Base-by-base conservation (phyloP, 2,113 vertebrate species). In the Carollia perspicillata region DNA sequence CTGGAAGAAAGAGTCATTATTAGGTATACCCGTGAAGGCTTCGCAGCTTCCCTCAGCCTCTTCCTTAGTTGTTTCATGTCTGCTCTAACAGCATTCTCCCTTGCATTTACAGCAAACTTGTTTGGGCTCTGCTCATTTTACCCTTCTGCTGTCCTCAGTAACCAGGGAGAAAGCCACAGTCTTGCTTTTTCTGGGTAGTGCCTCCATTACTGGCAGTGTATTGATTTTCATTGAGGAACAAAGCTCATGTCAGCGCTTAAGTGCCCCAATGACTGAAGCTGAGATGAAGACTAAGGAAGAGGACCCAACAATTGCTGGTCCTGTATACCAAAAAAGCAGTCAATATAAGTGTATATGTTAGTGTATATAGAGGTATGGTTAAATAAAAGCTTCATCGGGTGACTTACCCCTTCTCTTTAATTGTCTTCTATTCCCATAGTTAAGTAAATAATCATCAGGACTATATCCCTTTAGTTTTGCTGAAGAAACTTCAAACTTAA, bases 401-500 rank as follows among this genome's bases (percentile, higher is more conserved):
- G 12, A 69, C 28, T 42, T 83, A 18, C 33, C 72, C 28, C 51
- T 95, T 66, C 53, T 79, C 37, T 79, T 85, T 63, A 95, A 65
- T 44, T 68, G 55, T 85, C 3, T 84, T 85, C 3, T 84, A 84
- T 93, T 79, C 90, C 7, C 94, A 1, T 40, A 66, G 30, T 84
- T 90, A 90, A 80, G 75, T 91, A 92, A 93, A 90, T 42, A 80
- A 49, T 58, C 8, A 85, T 47, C n/a, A 84, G 37, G 22, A 63
- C 8, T 95, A 10, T 65, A n/a, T n/a, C 42, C 35, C 79, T 16
- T 72, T 85, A 66, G n/a, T 78, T 85, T 93, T 93, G 30, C 60
- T 96, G 26, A 86, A 93, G 47, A 85, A 94, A 90, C 35, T 94
- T 96, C 74, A 86, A 42, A 85, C 20, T 60, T 88, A 33, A 49